Conservation (phyloP, 2,113 vertebrate species). For the Syrrhaptes paradoxus region DNA sequence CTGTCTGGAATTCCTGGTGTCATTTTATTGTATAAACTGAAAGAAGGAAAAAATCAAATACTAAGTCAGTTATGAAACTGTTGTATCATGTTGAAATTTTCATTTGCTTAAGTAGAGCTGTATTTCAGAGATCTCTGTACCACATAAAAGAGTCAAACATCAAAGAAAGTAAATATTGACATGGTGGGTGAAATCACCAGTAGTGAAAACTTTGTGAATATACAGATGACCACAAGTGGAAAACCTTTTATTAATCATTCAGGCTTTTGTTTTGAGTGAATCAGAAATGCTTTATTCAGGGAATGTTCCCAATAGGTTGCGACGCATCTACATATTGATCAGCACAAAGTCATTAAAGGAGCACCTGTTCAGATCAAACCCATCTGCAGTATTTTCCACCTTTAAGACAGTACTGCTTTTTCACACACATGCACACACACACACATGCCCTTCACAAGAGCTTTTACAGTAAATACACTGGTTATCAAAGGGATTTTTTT, state of each 20-base stretch:
- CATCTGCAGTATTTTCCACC: background rate
- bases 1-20: background rate
- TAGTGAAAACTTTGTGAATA: conserved; percentile 43
- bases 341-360: background rate
- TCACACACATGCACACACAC: background rate
- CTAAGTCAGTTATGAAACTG: conserved; percentile 9
- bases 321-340: background rate
- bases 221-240: conserved; percentile 54
- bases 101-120: background rate
- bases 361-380: background rate
- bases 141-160: conserved; percentile 39
- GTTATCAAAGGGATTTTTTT: background rate
- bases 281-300: background rate
- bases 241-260: conserved; percentile 52
- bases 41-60: background rate
- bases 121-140: conserved; percentile 37
- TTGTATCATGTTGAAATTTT: conserved; percentile 6
- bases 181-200: conserved; percentile 48
- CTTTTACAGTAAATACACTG: background rate
- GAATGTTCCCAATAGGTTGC: background rate
- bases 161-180: conserved; percentile 49
- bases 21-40: background rate
- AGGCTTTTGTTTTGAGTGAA: conserved; percentile 13
- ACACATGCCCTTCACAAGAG: background rate
- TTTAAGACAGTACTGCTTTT: background rate